These are phyloP conservation scores for Triplophysa dalaica DNA, from an alignment of 2,113 vertebrate species.

Conservation along the genomic window DNA sequence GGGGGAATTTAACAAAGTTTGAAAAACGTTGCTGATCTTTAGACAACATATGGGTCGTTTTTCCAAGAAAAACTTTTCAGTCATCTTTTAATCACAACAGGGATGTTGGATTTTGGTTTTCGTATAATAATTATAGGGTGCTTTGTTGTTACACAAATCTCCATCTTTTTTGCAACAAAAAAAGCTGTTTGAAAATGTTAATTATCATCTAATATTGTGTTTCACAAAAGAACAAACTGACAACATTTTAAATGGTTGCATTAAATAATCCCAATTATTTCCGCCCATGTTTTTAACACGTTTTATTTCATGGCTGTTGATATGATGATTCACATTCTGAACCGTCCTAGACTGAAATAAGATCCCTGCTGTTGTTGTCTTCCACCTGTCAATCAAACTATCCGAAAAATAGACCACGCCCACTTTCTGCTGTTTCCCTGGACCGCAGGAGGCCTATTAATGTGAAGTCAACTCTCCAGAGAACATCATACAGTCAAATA, in stretches of 20 bases:
- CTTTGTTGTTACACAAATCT: no score
- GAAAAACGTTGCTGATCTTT: slow-evolving; percentile 8
- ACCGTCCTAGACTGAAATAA: slow-evolving; percentile 22
- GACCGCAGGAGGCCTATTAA: slow-evolving; percentile 58
- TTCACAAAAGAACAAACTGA: not conserved
- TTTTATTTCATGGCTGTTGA: not conserved
- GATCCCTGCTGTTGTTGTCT: slow-evolving; percentile 54
- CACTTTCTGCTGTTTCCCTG: slow-evolving; percentile 41
- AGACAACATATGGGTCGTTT: not conserved
- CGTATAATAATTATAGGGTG: no score
- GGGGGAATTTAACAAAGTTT: slow-evolving; percentile 19
- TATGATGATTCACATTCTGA: not conserved
- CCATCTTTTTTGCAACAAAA: no score
- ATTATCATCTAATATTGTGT: no score
- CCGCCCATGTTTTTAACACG: no score
- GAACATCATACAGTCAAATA: slow-evolving; percentile 41
- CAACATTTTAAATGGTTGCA: no score
- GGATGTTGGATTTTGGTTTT: no score
- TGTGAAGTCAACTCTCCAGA: slow-evolving; percentile 48
- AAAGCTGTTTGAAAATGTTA: no score
- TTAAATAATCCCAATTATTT: no score
- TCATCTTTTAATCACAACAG: no score
- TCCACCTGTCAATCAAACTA: slow-evolving; percentile 54
- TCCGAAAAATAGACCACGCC: slow-evolving; percentile 46
- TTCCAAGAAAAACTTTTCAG: not conserved